phyloP scores from a whole-genome alignment of 2,888 invertebrate species.

The Tholera decimalis region DNA sequence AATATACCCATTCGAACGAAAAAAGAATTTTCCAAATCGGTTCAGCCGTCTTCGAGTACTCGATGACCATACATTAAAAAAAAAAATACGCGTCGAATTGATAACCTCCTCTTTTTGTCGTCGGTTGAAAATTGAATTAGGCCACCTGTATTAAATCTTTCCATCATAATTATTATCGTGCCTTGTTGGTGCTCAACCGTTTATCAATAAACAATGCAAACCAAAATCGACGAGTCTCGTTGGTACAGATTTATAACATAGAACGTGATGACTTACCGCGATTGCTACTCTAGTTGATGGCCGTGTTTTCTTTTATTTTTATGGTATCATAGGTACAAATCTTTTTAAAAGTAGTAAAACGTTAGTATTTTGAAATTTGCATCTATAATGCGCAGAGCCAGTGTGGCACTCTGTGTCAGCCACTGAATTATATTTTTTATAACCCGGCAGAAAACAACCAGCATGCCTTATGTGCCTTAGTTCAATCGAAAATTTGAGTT shows the following conservation, averaged over 20 bases:
- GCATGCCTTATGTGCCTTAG: no score
- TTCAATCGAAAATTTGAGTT: no score
- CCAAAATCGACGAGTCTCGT: not conserved
- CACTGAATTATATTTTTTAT: no score
- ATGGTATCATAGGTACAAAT: not conserved
- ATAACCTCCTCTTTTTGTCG: no score
- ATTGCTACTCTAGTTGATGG: not conserved
- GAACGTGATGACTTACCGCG: conserved; percentile 14
- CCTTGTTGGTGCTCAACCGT: not conserved
- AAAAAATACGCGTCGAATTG: no score
- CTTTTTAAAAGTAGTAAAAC: not conserved
- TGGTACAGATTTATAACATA: conserved; percentile 20
- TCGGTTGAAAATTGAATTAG: not conserved
- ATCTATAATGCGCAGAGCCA: not conserved
- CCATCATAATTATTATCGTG: not conserved
- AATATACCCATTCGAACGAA: no score
- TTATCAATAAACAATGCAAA: conserved; percentile 1
- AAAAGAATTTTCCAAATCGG: no score
- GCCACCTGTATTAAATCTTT: not conserved
- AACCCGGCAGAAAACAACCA: no score
- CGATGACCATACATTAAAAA: no score
- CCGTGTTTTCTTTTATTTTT: not conserved
- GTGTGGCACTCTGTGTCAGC: not conserved
- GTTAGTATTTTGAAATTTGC: not conserved
- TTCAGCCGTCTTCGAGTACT: no score